Evolutionary conservation across 2,888 invertebrate species (phyloP), one percentile per base, ranked within the genome.

Genomic region (Drosophila anceps): DNA sequence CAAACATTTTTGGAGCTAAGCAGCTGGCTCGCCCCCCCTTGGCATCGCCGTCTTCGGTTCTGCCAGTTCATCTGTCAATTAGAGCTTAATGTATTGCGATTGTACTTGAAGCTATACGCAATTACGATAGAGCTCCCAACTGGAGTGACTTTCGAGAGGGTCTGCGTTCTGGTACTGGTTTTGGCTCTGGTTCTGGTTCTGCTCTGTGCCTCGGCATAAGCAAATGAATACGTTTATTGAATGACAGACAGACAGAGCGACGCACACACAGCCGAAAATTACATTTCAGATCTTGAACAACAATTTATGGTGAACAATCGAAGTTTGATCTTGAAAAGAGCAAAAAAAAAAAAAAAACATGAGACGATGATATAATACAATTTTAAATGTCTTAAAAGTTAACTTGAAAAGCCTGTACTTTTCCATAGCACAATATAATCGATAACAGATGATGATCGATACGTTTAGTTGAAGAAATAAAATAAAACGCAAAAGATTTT

Each of bases 51-150:
- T 24, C 33, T 53, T 27, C 37, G 24, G n/a, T 39, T 84, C 50
- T 84, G 88, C 65, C 86, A 76, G 84, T 81, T 71, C 68, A 74
- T 81, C 86, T 90, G 87, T 90, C 86, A 90, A 90, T 86, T 84
- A 88, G 88, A 88, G 73, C 80, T 88, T 73, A 90, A 84, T 90
- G 84, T 84, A 82, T 90, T 76, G 77, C 81, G 81, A 77, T 71
- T 88, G 88, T 90, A 88, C 88, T 90, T 73, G 71, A 90, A 84
- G 86, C 69, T 80, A 73, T 82, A 77, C 88, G 90, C 90, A 88
- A 90, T 82, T 90, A 67, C 82, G 69, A 75, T 84, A 71, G 79
- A 90, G 81, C 79, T 88, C 73, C 79, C 77, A 81, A 59, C 67
- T 70, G 61, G 55, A 48, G 46, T 58, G 66, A 37, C 53, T 54